Conservation (phyloP, 1,140 invertebrate genomes). For the Oreohelix idahoensis region DNA sequence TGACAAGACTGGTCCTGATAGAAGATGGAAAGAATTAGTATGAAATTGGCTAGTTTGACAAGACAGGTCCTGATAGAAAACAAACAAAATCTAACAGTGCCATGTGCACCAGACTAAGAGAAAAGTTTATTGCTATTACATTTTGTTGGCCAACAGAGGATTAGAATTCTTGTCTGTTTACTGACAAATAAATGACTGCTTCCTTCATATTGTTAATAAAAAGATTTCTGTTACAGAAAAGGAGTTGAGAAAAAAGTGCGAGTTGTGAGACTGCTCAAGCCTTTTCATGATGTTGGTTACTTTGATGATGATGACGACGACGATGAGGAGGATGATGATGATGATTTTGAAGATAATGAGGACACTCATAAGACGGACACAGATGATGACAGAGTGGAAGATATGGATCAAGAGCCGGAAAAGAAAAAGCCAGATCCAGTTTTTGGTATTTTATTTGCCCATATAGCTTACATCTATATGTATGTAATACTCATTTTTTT, state of each 20-base stretch:
- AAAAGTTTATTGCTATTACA: too few species aligned
- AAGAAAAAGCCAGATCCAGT: background rate
- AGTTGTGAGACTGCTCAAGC: constrained; percentile 10
- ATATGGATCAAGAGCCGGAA: constrained; percentile 3
- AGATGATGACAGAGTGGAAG: constrained; percentile 7
- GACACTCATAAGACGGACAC: background rate
- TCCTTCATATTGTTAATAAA: too few species aligned
- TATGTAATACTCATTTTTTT: background rate
- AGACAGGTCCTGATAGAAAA: too few species aligned
- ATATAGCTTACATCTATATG: background rate
- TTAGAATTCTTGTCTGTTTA: too few species aligned
- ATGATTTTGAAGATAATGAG: constrained; percentile 8
- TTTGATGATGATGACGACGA: constrained; percentile 14
- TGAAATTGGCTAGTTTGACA: too few species aligned
- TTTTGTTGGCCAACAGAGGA: too few species aligned
- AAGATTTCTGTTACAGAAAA: background rate
- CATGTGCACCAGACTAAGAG: too few species aligned
- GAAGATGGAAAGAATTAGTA: too few species aligned
- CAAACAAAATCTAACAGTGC: too few species aligned
- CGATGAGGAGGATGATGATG: constrained; percentile 21
- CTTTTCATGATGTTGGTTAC: background rate
- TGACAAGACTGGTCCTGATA: too few species aligned
- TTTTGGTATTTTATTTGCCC: background rate
- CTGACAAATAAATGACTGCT: too few species aligned
- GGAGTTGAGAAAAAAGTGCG: background rate